Conservation (phyloP, 2,797 vertebrate species). For the Enteromius paludinosus region DNA sequence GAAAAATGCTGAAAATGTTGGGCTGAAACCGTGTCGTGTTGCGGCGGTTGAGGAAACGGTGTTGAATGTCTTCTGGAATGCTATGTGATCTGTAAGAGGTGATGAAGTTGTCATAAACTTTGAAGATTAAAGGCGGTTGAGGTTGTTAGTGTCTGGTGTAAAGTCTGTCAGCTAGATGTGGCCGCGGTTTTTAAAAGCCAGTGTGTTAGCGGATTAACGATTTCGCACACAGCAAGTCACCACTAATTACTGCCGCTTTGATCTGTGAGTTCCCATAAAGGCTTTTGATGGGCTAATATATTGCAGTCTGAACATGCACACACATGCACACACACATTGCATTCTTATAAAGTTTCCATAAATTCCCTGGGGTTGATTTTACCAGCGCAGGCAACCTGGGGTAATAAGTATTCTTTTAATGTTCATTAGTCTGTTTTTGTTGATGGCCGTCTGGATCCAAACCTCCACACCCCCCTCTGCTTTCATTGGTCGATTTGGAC, state of each 20-base stretch:
- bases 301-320: constrained; percentile 17
- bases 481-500: constrained; percentile 35
- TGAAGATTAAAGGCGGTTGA: constrained; percentile 37
- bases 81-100: not conserved
- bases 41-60: not conserved
- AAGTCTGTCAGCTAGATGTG: constrained; percentile 24
- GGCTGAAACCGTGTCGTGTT: not conserved
- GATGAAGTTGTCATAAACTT: constrained; percentile 26
- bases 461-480: not conserved
- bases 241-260: constrained; percentile 57
- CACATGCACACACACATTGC: constrained; percentile 52
- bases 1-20: not conserved
- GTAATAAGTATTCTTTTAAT: constrained; percentile 31
- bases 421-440: constrained; percentile 46
- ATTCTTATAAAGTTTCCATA: constrained; percentile 29
- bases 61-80: constrained; percentile 7
- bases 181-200: constrained; percentile 39
- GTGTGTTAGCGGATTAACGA: constrained; percentile 47
- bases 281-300: constrained; percentile 56
- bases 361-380: constrained; percentile 23
- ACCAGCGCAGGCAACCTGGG: constrained; percentile 17
- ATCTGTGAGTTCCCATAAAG: constrained; percentile 52
- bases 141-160: not conserved
- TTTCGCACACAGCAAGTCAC: constrained; percentile 48
- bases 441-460: constrained; percentile 28